phyloP scores from a whole-genome alignment of 2,113 vertebrate species.

The Athene noctua region DNA sequence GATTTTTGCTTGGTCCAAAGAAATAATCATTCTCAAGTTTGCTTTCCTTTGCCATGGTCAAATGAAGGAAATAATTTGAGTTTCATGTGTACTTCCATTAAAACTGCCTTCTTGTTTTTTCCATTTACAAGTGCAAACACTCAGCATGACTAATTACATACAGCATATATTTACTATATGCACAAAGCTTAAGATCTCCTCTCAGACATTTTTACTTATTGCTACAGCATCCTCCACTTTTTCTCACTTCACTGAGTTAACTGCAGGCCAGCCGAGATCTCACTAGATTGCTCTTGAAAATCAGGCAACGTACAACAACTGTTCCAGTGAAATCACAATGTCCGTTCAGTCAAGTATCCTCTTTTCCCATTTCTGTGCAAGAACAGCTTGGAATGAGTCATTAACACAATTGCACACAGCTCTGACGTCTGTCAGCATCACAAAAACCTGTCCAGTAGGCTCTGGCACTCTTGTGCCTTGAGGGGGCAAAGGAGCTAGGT shows the following conservation, averaged over 20 bases:
- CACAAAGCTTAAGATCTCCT: background rate
- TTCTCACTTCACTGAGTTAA: background rate
- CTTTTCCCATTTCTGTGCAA: background rate
- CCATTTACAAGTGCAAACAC: background rate
- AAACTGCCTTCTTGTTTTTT: background rate
- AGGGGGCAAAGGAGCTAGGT: background rate
- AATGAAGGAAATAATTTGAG: background rate
- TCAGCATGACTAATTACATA: background rate
- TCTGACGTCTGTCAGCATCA: background rate
- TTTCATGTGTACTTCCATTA: background rate
- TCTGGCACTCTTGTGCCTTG: background rate
- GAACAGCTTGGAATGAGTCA: background rate
- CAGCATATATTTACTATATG: background rate
- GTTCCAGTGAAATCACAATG: background rate
- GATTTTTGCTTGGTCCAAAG: background rate
- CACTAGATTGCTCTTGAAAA: background rate
- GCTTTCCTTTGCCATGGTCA: background rate
- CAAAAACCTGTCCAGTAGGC: background rate
- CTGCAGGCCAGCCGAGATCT: background rate
- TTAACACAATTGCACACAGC: background rate
- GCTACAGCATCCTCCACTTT: background rate
- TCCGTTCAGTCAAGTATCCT: background rate
- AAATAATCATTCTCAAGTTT: background rate
- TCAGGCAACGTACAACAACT: background rate
- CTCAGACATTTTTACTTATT: background rate